A percentile compares a stretch with the other conserved stretches of the same genome.
Evolutionary conservation across 2,888 invertebrate species (phyloP).

Genomic region (Eristalis tenax): DNA sequence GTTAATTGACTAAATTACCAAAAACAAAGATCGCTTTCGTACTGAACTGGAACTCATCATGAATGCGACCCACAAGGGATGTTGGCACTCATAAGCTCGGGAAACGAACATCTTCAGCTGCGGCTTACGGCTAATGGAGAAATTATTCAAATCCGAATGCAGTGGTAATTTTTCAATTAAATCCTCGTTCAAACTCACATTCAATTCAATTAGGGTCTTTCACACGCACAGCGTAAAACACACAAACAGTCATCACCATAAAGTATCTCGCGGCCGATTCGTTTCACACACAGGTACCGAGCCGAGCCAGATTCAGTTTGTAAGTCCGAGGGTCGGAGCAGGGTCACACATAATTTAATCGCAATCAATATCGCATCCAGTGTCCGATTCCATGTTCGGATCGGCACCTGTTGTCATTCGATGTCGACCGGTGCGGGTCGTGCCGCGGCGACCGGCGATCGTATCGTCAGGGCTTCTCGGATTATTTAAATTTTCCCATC

Average conservation of each 20-base stretch:
- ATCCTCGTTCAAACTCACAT: slow-evolving; percentile 71
- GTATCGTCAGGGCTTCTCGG: slow-evolving; percentile 29
- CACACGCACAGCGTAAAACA: slow-evolving; percentile 49
- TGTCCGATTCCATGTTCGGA: slow-evolving; percentile 52
- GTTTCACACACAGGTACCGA: not conserved
- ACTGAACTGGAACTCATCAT: slow-evolving; percentile 2
- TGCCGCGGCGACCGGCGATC: not conserved
- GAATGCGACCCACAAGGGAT: not conserved
- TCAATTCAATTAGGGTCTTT: slow-evolving; percentile 68
- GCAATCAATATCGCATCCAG: slow-evolving; percentile 55
- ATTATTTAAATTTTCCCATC: slow-evolving; percentile 62
- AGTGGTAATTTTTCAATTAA: slow-evolving; percentile 71
- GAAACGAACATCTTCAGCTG: not conserved
- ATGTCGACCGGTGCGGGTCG: not conserved
- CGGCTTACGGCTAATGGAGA: slow-evolving; percentile 50
- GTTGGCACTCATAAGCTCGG: slow-evolving; percentile 4
- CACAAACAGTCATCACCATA: slow-evolving; percentile 34
- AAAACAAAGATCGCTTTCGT: slow-evolving; percentile 37
- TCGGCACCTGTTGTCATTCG: slow-evolving; percentile 57
- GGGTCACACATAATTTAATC: slow-evolving; percentile 58
- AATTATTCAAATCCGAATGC: slow-evolving; percentile 66
- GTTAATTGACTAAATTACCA: slow-evolving; percentile 40
- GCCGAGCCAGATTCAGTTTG: not conserved
- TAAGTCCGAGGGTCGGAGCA: not conserved
- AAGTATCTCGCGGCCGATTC: slow-evolving; percentile 4